Percentiles rank a stretch among this genome's conserved stretches.
Evolutionary conservation across 2,113 vertebrate species (phyloP).

Genomic region (Arenaria interpres): DNA sequence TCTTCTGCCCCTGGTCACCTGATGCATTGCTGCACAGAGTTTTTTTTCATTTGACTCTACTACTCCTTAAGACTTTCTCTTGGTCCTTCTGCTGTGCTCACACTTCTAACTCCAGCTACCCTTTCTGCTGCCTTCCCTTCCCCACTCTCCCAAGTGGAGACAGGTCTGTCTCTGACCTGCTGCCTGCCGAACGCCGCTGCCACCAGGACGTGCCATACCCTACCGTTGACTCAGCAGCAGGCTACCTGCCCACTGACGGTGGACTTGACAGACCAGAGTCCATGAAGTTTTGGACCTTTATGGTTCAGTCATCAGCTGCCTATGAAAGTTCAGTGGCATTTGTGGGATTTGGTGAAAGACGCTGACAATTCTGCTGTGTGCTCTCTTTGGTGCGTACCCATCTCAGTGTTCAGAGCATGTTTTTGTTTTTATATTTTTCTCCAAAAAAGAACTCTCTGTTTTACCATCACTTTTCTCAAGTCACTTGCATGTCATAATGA

Average conservation of each 20-base stretch:
- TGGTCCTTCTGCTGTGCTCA: background rate
- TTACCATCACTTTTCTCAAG: background rate
- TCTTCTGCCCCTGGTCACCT: background rate
- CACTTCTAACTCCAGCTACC: background rate
- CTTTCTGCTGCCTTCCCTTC: background rate
- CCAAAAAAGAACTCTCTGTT: background rate
- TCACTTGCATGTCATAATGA: background rate
- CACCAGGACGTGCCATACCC: background rate
- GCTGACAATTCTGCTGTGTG: background rate
- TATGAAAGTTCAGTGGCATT: background rate
- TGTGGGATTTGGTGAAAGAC: background rate
- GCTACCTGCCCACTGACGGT: background rate
- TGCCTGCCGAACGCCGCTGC: background rate
- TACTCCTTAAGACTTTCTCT: background rate
- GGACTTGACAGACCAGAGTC: background rate
- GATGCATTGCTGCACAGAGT: background rate
- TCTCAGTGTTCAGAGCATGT: background rate
- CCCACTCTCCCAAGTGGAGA: background rate
- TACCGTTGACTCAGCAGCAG: background rate
- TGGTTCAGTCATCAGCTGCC: background rate
- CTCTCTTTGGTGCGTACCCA: background rate
- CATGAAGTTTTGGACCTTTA: background rate
- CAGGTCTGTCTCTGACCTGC: background rate
- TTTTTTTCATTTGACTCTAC: background rate
- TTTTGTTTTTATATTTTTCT: background rate